Evolutionary conservation across 2,797 vertebrate genomes (phyloP).

Genomic region (Monodelphis domestica): DNA sequence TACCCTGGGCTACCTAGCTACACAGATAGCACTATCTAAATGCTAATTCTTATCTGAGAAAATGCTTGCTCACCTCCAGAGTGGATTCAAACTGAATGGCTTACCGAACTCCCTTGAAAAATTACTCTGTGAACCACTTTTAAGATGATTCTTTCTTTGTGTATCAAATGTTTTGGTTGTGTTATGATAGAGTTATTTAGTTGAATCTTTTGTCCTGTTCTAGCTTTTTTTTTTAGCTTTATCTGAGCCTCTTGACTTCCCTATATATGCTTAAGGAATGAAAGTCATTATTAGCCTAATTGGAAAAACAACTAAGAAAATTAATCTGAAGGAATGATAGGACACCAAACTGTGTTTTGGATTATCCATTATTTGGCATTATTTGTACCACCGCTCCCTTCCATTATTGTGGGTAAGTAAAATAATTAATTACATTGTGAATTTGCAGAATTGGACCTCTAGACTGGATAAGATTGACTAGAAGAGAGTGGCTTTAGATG

Average conservation of each 20-base stretch:
- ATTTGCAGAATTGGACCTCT: background rate
- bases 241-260: background rate
- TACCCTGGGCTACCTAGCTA: no score
- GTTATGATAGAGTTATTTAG: background rate
- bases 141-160: background rate
- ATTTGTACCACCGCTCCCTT: background rate
- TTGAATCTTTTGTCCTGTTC: background rate
- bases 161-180: background rate
- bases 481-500: background rate
- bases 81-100: background rate
- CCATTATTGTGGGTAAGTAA: background rate
- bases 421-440: background rate
- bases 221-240: slow-evolving; percentile 2
- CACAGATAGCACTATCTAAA: background rate
- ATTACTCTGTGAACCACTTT: background rate
- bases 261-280: background rate
- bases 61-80: background rate
- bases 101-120: background rate
- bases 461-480: background rate
- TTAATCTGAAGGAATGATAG: background rate
- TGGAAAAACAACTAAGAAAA: background rate
- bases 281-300: background rate
- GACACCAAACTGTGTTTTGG: background rate
- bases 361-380: background rate
- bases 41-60: background rate